Evolutionary conservation across 53 echinoderm and acorn worm species (phyloP).

Genomic region (Astropecten irregularis): DNA sequence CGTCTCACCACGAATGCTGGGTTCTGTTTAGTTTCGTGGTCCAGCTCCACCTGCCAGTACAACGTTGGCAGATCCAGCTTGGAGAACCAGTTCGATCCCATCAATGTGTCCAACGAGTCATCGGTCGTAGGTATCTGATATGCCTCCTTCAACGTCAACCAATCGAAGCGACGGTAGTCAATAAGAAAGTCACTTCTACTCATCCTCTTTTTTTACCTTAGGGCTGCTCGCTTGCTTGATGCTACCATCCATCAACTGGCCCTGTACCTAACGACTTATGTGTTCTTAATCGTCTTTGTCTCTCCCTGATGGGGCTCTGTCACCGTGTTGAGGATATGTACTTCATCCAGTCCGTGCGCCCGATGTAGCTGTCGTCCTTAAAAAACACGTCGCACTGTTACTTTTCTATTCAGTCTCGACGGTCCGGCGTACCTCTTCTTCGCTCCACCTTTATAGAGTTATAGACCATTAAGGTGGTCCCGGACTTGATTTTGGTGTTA

Average conservation of each 20-base stretch:
- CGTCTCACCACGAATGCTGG: no score
- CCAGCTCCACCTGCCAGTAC: slow-evolving; percentile 18
- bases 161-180: slow-evolving; percentile 54
- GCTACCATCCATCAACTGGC: slow-evolving; percentile 24
- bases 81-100: slow-evolving; percentile 55
- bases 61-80: neutral
- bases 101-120: slow-evolving; percentile 25
- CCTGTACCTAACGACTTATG: slow-evolving; percentile 27
- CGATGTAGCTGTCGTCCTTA: slow-evolving; percentile 40
- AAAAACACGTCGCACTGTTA: slow-evolving; percentile 43
- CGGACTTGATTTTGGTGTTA: neutral
- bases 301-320: slow-evolving; percentile 32
- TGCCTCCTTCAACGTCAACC: slow-evolving; percentile 57
- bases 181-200: slow-evolving; percentile 58
- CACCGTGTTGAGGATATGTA: slow-evolving; percentile 52
- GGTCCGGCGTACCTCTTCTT: no score
- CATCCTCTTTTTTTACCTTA: slow-evolving; percentile 52
- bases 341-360: slow-evolving; percentile 38
- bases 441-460: no score
- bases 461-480: slow-evolving; percentile 1
- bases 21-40: neutral
- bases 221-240: slow-evolving; percentile 46
- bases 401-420: slow-evolving; percentile 8
- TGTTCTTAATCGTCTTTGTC: slow-evolving; percentile 8
- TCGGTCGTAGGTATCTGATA: slow-evolving; percentile 62